Percentiles rank a stretch among this genome's conserved stretches.
These are phyloP conservation scores for Hypocryptadius cinnamomeus DNA, from an alignment of 2,113 vertebrate species.

Conservation along the genomic window DNA sequence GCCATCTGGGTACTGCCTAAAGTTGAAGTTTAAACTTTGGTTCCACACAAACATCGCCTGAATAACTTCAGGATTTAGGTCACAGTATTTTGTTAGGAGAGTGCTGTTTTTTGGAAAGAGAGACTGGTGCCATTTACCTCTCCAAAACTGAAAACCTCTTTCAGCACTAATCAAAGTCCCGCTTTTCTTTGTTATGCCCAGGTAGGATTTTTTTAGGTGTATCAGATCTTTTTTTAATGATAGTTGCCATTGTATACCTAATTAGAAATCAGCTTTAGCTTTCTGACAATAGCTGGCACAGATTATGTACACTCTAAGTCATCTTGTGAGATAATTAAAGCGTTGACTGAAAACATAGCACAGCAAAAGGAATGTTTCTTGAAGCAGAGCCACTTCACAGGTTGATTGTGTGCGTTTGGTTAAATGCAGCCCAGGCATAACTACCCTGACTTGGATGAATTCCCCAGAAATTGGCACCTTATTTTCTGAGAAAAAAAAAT, in stretches of 20 bases:
- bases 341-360: slow-evolving; percentile 32
- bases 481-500: background rate
- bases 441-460: background rate
- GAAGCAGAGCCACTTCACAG: background rate
- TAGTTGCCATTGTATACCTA: background rate
- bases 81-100: background rate
- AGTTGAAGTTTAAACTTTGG: background rate
- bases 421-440: background rate
- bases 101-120: background rate
- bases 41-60: background rate
- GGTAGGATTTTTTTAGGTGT: background rate
- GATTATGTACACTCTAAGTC: background rate
- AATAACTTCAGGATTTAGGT: background rate
- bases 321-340: slow-evolving; percentile 51
- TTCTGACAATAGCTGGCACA: slow-evolving; percentile 22
- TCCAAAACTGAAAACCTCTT: background rate
- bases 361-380: slow-evolving; percentile 34
- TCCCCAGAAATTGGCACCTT: background rate
- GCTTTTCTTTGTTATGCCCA: background rate
- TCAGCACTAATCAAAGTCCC: background rate
- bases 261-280: slow-evolving; percentile 9
- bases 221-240: background rate
- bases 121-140: background rate
- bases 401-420: background rate
- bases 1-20: background rate